Evolutionary conservation across 2,113 vertebrate species (phyloP), one percentile per base, ranked within the genome.

Genomic region (Tichodroma muraria): DNA sequence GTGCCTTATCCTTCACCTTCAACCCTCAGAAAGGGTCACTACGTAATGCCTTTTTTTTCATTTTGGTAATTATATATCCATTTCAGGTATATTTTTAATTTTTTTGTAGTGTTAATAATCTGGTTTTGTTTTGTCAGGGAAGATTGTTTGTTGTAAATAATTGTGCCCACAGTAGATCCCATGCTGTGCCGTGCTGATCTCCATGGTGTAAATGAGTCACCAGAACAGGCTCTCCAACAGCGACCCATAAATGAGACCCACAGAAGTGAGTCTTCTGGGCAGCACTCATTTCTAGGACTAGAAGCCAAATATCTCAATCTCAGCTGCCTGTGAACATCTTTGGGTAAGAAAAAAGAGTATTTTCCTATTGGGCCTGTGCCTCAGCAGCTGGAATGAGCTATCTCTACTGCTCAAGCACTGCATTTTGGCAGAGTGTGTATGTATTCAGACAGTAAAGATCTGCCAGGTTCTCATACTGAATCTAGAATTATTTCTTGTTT

Each of bases 401-500:
- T 64, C 61, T 92, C 85, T 89, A 70, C 38, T 60, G 42, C 57
- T 84, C 65, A 89, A 77, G 37, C 53, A 64, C 54, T 70, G 64
- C 25, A 45, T 93, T 91, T 96, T 94, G 82, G 71, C 76, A 95
- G 64, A 19, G 10, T 30, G 8, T 76, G 9, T 59, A 15, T 16
- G 13, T 40, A 54, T 47, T 79, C 52, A 84, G 69, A 68, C 64
- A 59, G 53, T 21, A 56, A 73, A 85, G 75, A 88, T 77, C 71
- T 92, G 77, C 59, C 86, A 84, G 80, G 40, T 70, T 83, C 59
- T 77, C 38, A 70, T 47, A 59, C 3, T 6, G 24, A 77, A 79
- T 89, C 66, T 85, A 79, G 91, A 93, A 76, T 82, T 82, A 76
- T 88, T 89, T 89, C 57, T 85, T 88, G n/a, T n/a, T n/a, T n/a